Evolutionary conservation across 92 coral and sea anemone genomes (phyloP).

Genomic region (Nematostella vectensis): DNA sequence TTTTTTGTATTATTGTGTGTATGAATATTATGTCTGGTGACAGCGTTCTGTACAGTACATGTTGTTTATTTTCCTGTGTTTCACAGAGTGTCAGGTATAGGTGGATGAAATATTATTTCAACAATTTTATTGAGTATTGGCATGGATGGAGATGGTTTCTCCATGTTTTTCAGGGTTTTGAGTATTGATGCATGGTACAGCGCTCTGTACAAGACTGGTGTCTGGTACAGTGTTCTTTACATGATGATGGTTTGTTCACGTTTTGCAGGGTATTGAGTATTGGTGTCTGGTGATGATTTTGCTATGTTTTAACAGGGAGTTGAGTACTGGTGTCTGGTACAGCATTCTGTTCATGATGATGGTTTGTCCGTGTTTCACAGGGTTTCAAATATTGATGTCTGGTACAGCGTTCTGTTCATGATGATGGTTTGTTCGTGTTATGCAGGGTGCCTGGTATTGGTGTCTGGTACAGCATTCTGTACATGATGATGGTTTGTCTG

Average conservation of each 20-base stretch:
- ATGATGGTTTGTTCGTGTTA: too few species aligned
- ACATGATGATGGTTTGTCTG: constrained; percentile 91
- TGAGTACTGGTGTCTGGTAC: constrained; percentile 92
- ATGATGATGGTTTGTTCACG: constrained; percentile 83
- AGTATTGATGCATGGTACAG: constrained; percentile 96
- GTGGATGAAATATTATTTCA: background rate
- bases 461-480: constrained; percentile 92
- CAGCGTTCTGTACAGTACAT: constrained; percentile 80
- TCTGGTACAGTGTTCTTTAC: constrained; percentile 92
- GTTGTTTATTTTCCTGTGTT: too few species aligned
- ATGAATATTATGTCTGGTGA: constrained; percentile 90
- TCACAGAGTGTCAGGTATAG: too few species aligned
- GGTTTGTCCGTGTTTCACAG: too few species aligned
- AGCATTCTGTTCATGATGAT: constrained; percentile 90
- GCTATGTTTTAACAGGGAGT: constrained; percentile 56
- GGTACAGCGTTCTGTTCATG: constrained; percentile 94
- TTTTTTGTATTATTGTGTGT: constrained; percentile 58
- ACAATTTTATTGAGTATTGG: too few species aligned
- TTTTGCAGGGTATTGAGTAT: too few species aligned
- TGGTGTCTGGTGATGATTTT: too few species aligned
- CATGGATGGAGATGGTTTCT: too few species aligned
- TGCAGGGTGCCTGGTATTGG: constrained; percentile 80
- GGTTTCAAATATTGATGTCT: constrained; percentile 79
- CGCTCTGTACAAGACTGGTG: constrained; percentile 88
- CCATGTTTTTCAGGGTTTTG: constrained; percentile 68